Percentiles rank a stretch among this genome's conserved stretches.
phyloP scores from a whole-genome alignment of 2,888 invertebrate species.

The Heliothis peltigera region DNA sequence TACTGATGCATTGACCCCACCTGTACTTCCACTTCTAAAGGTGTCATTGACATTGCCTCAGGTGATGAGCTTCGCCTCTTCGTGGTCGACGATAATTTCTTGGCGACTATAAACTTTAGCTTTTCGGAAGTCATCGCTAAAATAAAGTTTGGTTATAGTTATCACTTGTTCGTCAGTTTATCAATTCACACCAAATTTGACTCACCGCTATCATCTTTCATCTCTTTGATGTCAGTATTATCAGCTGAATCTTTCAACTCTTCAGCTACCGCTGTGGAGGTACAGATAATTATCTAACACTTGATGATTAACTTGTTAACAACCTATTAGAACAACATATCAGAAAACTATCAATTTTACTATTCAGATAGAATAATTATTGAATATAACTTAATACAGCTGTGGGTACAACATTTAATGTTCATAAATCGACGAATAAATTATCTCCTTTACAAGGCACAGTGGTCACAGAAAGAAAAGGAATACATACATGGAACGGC shows the following conservation, averaged over 20 bases:
- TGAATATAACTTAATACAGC: no score
- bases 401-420: background rate
- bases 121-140: constrained; percentile 72
- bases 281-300: background rate
- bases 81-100: constrained; percentile 69
- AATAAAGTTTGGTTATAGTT: constrained; percentile 28
- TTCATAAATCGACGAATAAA: background rate
- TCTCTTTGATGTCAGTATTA: constrained; percentile 62
- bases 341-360: no score
- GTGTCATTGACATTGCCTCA: constrained; percentile 69
- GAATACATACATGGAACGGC: constrained; percentile 74
- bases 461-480: background rate
- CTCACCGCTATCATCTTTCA: constrained; percentile 70
- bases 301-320: background rate
- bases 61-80: constrained; percentile 71
- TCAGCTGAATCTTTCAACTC: constrained; percentile 69
- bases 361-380: no score
- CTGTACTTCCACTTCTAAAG: constrained; percentile 68
- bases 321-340: no score
- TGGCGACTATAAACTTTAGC: constrained; percentile 67
- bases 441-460: background rate
- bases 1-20: constrained; percentile 62
- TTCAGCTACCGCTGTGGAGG: constrained; percentile 70
- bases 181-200: background rate
- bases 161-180: background rate